Evolutionary conservation across 2,113 vertebrate species (phyloP), one percentile per base, ranked within the genome.

Genomic region (Notechis scutatus): DNA sequence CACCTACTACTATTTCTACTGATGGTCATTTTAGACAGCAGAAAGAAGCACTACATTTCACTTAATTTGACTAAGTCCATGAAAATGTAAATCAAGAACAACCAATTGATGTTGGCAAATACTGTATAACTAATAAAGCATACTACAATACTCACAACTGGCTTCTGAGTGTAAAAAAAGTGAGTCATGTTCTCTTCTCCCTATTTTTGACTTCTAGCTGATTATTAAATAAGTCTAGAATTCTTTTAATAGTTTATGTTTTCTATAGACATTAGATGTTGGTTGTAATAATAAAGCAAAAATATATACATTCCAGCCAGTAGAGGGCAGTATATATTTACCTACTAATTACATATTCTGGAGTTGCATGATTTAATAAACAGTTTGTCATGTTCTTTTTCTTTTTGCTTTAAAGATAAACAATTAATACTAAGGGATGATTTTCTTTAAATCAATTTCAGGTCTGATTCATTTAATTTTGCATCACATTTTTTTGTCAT

Each of bases 241-340:
- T 91, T 91, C 3, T 91, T 45, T 56, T 56, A 54, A 85, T 85
- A 42, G 8, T 57, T 85, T 56, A 14, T 85, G 11, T 91, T 64
- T 56, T 34, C 5, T 52, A 34, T 34, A 69, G 21, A 39, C 56
- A 18, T 85, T 29, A 85, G 85, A 91, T 61, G 55, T 54, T 24
- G 39, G 5, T 52, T 89, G 34, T 1, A 39, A 74, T 14, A 86
- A 88, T 42, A 39, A 50, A 88, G 7, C n/a, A 39, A 88, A 64
- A 89, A 88, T 39, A 92, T 55, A 29, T 23, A 89, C 81, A 90
- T 93, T 93, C 89, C 56, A 90, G 5, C 56, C 92, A 93, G 45
- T 34, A 93, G 92, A 54, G 92, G 92, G 89, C 45, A 86, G 34
- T 64, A 3, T 39, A 85, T 23, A 69, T 92, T 92, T 90, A 85